These are phyloP conservation scores for Pseudomugil tenellus DNA, from an alignment of 2,797 vertebrate genomes.

Conservation along the genomic window DNA sequence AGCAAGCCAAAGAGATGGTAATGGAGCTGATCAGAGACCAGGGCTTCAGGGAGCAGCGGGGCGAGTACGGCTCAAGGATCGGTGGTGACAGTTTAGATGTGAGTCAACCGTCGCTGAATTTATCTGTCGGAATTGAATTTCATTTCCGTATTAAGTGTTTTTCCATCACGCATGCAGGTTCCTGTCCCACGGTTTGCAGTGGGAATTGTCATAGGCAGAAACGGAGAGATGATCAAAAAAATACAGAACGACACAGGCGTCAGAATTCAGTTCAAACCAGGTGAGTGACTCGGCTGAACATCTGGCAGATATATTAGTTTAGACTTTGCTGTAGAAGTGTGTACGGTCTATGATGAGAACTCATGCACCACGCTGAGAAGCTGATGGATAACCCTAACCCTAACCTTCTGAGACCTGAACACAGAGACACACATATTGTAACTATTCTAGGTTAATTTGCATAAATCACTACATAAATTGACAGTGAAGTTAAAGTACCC, in stretches of 20 bases:
- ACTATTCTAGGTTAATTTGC: not conserved
- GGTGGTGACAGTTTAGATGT: conserved; percentile 93
- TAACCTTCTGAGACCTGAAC: conserved; percentile 70
- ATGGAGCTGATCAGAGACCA: conserved; percentile 99
- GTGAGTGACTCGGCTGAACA: conserved; percentile 62
- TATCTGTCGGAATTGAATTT: too few relatives aligned
- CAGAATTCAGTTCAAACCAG: conserved; percentile 98
- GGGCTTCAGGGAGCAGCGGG: conserved; percentile 96
- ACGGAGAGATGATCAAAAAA: conserved; percentile 99
- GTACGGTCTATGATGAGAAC: conserved; percentile 66
- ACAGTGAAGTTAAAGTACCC: not conserved
- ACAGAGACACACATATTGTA: not conserved
- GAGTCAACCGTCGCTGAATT: too few relatives aligned
- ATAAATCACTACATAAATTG: not conserved
- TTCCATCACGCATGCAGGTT: conserved; percentile 79
- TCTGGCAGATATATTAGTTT: not conserved
- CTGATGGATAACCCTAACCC: conserved; percentile 70
- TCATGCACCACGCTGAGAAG: conserved; percentile 77
- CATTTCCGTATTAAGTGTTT: conserved; percentile 12
- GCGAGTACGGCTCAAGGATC: conserved; percentile 95
- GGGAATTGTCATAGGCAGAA: conserved; percentile 98
- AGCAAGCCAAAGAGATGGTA: conserved; percentile 99
- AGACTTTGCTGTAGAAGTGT: not conserved
- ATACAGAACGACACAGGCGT: conserved; percentile 99
- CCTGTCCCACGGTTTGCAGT: conserved; percentile 98